Percentiles rank a stretch among this genome's conserved stretches.
phyloP scores from a whole-genome alignment of 2,797 vertebrate species.

The Astyanax mexicanus region DNA sequence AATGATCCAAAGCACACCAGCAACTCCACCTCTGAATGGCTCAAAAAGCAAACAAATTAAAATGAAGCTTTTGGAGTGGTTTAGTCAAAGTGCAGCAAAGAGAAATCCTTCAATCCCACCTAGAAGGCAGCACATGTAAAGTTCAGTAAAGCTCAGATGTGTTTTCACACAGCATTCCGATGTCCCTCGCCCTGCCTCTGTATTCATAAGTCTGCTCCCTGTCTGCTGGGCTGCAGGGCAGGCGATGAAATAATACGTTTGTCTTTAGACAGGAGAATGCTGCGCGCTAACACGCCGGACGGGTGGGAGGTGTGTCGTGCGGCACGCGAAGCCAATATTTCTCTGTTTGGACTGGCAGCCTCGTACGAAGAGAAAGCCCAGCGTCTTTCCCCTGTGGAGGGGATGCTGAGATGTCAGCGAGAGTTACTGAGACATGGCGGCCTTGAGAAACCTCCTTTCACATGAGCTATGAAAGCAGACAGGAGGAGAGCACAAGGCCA shows the following conservation, averaged over 20 bases:
- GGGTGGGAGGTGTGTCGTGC: conserved; percentile 2
- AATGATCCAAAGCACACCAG: too few relatives aligned
- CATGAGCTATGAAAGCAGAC: conserved; percentile 44
- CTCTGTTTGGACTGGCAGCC: conserved; percentile 52
- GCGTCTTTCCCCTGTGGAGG: conserved; percentile 43
- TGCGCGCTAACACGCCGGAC: neutral
- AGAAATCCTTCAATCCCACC: too few relatives aligned
- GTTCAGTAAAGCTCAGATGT: neutral
- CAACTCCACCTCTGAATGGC: too few relatives aligned
- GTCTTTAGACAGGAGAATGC: conserved; percentile 16
- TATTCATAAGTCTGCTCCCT: conserved; percentile 20
- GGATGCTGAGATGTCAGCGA: conserved; percentile 52
- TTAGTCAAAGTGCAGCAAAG: too few relatives aligned
- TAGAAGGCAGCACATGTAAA: too few relatives aligned
- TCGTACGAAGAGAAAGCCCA: conserved; percentile 43
- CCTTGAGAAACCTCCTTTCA: conserved; percentile 51
- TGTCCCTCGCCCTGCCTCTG: neutral
- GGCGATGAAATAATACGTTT: neutral
- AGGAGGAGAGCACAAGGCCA: conserved; percentile 21
- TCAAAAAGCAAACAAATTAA: too few relatives aligned
- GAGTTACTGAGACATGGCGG: conserved; percentile 53
- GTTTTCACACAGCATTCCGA: conserved; percentile 4
- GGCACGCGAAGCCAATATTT: conserved; percentile 29
- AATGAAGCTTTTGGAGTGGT: too few relatives aligned
- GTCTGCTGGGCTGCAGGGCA: neutral